phyloP scores from a whole-genome alignment of 2,797 vertebrate species.

The Carduelis carduelis region DNA sequence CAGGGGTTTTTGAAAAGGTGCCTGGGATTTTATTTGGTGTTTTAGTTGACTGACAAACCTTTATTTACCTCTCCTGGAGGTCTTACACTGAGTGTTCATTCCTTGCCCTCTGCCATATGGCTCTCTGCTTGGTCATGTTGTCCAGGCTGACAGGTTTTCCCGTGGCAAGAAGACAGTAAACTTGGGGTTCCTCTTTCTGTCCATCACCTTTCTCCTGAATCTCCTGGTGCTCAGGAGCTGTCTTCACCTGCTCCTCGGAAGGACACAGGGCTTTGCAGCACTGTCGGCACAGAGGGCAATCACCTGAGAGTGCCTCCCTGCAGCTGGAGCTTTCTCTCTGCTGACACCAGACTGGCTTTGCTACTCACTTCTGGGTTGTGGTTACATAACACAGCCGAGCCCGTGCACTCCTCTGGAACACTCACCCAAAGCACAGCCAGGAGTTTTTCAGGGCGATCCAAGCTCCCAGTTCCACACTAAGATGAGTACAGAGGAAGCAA shows the following conservation, averaged over 20 bases:
- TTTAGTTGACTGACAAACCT: not conserved
- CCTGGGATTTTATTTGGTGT: not conserved
- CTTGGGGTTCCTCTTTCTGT: not conserved
- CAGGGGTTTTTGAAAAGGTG: not conserved
- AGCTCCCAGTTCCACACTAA: not conserved
- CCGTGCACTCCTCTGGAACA: not conserved
- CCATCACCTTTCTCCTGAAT: not conserved
- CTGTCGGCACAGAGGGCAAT: accelerated
- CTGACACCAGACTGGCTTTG: not conserved
- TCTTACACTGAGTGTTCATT: not conserved
- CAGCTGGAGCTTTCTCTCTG: not conserved
- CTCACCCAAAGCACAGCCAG: not conserved
- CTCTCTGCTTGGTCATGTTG: not conserved
- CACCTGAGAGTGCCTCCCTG: not conserved
- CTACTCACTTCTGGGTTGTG: not conserved
- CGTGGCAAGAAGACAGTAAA: not conserved
- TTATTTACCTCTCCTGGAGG: not conserved
- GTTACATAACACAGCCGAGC: not conserved
- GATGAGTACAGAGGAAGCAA: not conserved
- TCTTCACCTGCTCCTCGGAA: not conserved
- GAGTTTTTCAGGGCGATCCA: not conserved
- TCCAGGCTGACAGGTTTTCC: not conserved
- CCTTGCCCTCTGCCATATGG: not conserved
- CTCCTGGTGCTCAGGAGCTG: not conserved
- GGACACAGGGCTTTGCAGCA: not conserved